These are phyloP conservation scores for Limanda limanda DNA, from an alignment of 2,113 vertebrate genomes.

Conservation along the genomic window DNA sequence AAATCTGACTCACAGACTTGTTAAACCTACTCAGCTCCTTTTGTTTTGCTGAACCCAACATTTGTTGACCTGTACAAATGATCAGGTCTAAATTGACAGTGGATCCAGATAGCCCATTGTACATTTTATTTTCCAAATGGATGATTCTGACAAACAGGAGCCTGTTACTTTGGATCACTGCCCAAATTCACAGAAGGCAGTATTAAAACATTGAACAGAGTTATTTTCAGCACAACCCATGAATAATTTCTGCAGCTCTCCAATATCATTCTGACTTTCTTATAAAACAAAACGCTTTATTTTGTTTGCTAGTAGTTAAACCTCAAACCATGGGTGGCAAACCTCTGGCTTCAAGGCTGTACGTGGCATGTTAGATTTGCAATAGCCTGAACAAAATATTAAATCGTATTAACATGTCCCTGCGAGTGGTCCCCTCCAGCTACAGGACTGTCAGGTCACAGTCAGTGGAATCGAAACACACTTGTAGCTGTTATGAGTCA, in stretches of 20 bases:
- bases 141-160: conserved; percentile 56
- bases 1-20: conserved; percentile 7
- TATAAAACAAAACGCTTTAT: conserved; percentile 27
- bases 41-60: conserved; percentile 2
- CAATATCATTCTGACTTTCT: conserved; percentile 4
- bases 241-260: conserved; percentile 64
- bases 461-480: too few species aligned
- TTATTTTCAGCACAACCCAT: conserved; percentile 58
- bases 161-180: background rate
- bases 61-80: conserved; percentile 33
- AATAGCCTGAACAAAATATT: too few species aligned
- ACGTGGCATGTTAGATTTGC: too few species aligned
- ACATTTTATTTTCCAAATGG: conserved; percentile 51
- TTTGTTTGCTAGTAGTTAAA: conserved; percentile 8
- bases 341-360: too few species aligned
- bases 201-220: conserved; percentile 66
- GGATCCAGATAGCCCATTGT: conserved; percentile 47
- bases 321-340: too few species aligned
- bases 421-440: too few species aligned
- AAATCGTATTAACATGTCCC: too few species aligned
- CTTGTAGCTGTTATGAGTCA: too few species aligned
- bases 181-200: conserved; percentile 49
- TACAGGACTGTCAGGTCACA: too few species aligned
- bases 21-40: conserved; percentile 32
- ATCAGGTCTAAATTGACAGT: conserved; percentile 38